A percentile compares a stretch with the other conserved stretches of the same genome.
Evolutionary conservation across 2,888 invertebrate species (phyloP).

Genomic region (Allacma fusca): DNA sequence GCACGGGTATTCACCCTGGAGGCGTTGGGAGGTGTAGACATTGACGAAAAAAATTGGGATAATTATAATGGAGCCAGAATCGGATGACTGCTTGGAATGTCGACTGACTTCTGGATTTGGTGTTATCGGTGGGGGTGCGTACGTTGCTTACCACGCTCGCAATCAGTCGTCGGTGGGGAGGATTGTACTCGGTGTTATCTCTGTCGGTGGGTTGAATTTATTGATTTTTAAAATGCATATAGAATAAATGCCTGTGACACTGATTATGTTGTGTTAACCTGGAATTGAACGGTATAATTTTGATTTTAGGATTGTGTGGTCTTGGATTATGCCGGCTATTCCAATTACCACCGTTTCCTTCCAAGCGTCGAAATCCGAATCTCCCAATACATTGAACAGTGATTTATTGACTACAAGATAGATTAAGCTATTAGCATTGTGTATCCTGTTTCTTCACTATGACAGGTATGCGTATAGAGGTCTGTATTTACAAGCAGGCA

Average conservation of each 20-base stretch:
- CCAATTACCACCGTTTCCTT: conserved; percentile 33
- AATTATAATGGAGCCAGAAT: background rate
- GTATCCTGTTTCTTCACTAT: no score
- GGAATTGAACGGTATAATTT: no score
- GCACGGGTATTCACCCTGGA: background rate
- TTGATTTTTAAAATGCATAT: no score
- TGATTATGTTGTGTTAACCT: no score
- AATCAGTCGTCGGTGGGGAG: conserved; percentile 29
- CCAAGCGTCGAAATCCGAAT: no score
- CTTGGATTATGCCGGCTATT: conserved; percentile 32
- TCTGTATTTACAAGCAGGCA: no score
- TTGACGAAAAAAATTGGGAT: background rate
- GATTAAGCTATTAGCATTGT: no score
- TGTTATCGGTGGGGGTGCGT: conserved; percentile 29
- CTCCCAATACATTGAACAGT: no score
- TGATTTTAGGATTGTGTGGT: conserved; percentile 26
- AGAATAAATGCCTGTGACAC: no score
- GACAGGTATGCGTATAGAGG: no score
- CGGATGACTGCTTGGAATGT: conserved; percentile 33
- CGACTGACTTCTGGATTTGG: conserved; percentile 35
- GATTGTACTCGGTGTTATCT: conserved; percentile 3
- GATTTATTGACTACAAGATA: no score
- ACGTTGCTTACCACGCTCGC: conserved; percentile 29
- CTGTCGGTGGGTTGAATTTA: conserved; percentile 17
- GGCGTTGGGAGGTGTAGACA: background rate